Percentiles rank a stretch among this genome's conserved stretches.
These are phyloP conservation scores for Alaudala cheleensis DNA, from an alignment of 2,113 vertebrate genomes.

Conservation along the genomic window DNA sequence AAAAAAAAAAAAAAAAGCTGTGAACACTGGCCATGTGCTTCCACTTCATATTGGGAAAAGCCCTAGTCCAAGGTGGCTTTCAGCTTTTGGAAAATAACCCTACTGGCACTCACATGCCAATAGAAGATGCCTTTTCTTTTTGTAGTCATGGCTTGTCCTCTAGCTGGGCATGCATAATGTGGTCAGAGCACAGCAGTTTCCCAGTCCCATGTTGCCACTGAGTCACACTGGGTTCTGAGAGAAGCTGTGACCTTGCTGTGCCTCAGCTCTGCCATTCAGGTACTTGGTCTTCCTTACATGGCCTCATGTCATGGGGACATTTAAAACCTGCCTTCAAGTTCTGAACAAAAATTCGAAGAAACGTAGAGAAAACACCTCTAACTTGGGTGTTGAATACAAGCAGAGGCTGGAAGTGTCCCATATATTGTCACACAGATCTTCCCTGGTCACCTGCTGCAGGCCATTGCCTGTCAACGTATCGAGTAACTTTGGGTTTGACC, in stretches of 20 bases:
- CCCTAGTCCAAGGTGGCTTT: neutral
- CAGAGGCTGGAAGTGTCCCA: neutral
- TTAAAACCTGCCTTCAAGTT: neutral
- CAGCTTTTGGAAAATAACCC: neutral
- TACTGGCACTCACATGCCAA: neutral
- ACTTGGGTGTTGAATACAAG: neutral
- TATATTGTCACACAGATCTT: neutral
- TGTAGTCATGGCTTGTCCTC: neutral
- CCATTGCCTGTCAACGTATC: neutral
- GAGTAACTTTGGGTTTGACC: neutral
- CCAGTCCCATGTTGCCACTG: neutral
- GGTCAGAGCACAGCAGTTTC: neutral
- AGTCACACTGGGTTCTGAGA: neutral
- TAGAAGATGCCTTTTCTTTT: neutral
- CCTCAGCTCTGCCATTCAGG: neutral
- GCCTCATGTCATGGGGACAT: neutral
- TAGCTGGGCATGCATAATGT: neutral
- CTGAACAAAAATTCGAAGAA: neutral
- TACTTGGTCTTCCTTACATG: neutral
- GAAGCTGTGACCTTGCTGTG: neutral
- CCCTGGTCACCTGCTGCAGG: neutral
- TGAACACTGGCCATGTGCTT: neutral
- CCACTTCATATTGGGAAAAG: neutral
- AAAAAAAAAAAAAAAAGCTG: neutral
- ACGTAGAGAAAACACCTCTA: neutral